Conservation (phyloP, 2,113 vertebrate genomes). For the Amphiprion percula region DNA sequence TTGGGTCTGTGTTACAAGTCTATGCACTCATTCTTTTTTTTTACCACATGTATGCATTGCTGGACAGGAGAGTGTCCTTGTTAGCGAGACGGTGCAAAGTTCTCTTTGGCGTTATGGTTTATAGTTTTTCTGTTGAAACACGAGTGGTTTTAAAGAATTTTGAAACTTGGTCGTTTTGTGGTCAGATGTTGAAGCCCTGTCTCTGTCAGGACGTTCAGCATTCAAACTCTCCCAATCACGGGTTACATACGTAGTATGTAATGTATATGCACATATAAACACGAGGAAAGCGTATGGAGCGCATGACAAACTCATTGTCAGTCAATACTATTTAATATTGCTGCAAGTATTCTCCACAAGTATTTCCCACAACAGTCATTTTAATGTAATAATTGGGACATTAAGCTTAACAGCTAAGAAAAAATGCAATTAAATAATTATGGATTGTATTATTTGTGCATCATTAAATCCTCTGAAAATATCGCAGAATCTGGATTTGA, state of each 20-base stretch:
- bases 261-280: constrained; percentile 12
- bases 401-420: too few species aligned
- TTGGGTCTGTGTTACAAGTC: background rate
- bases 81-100: constrained; percentile 50
- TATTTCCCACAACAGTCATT: background rate
- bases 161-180: constrained; percentile 40
- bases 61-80: background rate
- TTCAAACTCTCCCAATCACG: constrained; percentile 16
- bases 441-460: background rate
- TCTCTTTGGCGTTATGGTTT: constrained; percentile 34
- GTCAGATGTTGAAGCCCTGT: constrained; percentile 29
- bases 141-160: constrained; percentile 34
- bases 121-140: constrained; percentile 32
- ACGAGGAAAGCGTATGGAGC: constrained; percentile 12
- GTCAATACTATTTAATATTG: background rate
- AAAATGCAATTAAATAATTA: too few species aligned
- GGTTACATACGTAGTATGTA: background rate
- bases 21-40: background rate
- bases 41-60: background rate
- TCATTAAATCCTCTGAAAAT: background rate
- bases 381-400: background rate
- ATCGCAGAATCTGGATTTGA: too few species aligned
- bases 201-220: constrained; percentile 37
- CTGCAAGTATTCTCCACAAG: background rate
- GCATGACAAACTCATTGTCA: background rate